Conservation (phyloP, 2,888 invertebrate species). For the Athrips mouffetella region DNA sequence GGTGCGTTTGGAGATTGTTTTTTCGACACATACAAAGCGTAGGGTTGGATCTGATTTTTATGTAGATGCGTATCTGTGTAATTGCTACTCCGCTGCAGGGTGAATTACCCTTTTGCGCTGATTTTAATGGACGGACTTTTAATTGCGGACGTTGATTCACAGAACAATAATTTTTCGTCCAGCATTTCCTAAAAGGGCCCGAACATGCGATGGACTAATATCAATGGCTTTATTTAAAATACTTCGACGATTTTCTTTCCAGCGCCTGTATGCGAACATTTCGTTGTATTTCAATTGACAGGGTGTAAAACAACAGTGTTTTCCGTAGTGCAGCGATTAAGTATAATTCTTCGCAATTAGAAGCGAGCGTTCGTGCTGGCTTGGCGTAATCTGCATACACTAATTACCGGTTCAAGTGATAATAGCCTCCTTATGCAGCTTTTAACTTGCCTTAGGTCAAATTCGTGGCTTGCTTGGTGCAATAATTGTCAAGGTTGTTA, state of each 20-base stretch:
- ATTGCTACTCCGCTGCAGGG: conserved; percentile 12
- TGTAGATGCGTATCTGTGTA: conserved; percentile 28
- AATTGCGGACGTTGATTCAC: background rate
- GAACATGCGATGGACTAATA: too few species aligned
- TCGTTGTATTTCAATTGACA: conserved; percentile 4
- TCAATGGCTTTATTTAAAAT: too few species aligned
- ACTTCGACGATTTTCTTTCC: too few species aligned
- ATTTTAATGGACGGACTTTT: background rate
- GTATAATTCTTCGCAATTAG: conserved; percentile 60
- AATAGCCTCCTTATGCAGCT: conserved; percentile 33
- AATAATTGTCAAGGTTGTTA: too few species aligned
- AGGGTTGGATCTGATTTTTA: conserved; percentile 34
- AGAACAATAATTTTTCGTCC: too few species aligned
- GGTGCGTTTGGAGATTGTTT: conserved; percentile 44
- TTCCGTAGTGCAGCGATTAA: conserved; percentile 51
- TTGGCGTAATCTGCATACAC: conserved; percentile 49
- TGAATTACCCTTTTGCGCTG: background rate
- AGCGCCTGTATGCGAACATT: too few species aligned
- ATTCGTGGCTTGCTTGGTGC: conserved; percentile 8
- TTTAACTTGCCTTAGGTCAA: background rate
- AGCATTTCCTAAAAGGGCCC: too few species aligned
- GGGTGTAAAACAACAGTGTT: conserved; percentile 31
- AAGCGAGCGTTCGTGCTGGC: conserved; percentile 44
- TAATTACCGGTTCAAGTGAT: conserved; percentile 63
- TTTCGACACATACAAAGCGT: conserved; percentile 39